Conservation (phyloP, 2,113 vertebrate genomes). For the Perca flavescens region DNA sequence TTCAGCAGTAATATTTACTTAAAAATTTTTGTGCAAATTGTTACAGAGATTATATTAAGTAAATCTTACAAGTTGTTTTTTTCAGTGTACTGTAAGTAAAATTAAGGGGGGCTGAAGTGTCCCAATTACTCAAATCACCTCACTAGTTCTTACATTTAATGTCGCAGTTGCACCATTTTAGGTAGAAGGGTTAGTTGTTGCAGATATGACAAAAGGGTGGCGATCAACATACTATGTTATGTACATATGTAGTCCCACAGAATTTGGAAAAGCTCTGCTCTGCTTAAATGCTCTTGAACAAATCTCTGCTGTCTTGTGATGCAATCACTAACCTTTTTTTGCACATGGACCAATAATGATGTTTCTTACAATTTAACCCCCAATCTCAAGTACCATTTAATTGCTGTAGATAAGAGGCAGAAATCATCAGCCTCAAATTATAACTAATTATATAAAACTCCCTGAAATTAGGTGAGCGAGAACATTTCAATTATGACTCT, state of each 20-base stretch:
- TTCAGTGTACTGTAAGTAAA: not conserved
- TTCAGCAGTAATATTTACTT: too few species aligned
- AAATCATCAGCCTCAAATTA: not conserved
- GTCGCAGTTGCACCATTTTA: not conserved
- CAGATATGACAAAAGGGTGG: not conserved
- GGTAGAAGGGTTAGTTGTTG: not conserved
- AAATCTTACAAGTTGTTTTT: too few species aligned
- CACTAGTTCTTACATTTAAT: not conserved
- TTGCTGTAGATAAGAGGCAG: not conserved
- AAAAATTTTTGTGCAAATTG: too few species aligned
- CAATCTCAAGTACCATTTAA: slow-evolving; percentile 9
- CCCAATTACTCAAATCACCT: not conserved
- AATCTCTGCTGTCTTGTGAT: not conserved
- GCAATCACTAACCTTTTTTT: not conserved
- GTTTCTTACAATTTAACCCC: not conserved
- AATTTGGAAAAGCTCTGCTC: not conserved
- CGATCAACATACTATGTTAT: not conserved
- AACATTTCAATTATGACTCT: not conserved
- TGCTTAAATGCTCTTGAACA: not conserved
- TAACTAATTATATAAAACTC: not conserved
- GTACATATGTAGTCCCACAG: not conserved
- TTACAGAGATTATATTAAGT: too few species aligned
- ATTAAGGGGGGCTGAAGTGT: not conserved
- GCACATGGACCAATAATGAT: not conserved
- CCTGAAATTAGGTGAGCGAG: not conserved